These are phyloP conservation scores for Chlorodrepanis virens DNA, from an alignment of 2,113 vertebrate species.

Conservation along the genomic window DNA sequence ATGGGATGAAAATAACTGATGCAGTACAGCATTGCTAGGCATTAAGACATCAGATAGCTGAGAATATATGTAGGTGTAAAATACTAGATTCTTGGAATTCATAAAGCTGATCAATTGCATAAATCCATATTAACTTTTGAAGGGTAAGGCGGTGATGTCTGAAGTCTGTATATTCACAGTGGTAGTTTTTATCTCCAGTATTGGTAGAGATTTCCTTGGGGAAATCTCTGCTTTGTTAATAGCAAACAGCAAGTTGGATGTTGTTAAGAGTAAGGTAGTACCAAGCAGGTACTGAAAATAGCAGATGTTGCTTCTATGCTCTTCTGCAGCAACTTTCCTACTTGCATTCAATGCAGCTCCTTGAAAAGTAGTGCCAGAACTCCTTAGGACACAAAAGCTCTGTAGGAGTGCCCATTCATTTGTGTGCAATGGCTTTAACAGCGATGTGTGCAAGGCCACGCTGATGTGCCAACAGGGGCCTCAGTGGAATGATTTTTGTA, in stretches of 20 bases:
- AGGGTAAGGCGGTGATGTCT: neutral
- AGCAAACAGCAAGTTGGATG: neutral
- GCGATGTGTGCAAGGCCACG: fast-evolving
- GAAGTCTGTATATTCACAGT: neutral
- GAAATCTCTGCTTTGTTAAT: neutral
- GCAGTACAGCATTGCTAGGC: neutral
- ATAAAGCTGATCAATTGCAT: neutral
- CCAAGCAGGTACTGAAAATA: neutral
- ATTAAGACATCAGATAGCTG: neutral
- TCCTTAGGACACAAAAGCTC: neutral
- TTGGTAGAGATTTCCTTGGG: neutral
- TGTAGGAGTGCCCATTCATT: neutral
- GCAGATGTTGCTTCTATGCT: fast-evolving
- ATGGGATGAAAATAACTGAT: neutral
- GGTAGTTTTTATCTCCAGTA: neutral
- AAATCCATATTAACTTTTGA: neutral
- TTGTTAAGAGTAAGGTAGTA: neutral
- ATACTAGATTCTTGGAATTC: neutral
- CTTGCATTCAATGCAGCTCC: neutral
- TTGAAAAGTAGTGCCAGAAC: neutral
- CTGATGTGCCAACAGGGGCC: neutral
- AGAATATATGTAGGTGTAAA: neutral
- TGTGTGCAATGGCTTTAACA: neutral
- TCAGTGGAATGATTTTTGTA: neutral
- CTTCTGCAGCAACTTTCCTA: neutral